Percentiles rank a stretch among this genome's conserved stretches.
Evolutionary conservation across 2,113 vertebrate species (phyloP).

Genomic region (Siniperca knerii): DNA sequence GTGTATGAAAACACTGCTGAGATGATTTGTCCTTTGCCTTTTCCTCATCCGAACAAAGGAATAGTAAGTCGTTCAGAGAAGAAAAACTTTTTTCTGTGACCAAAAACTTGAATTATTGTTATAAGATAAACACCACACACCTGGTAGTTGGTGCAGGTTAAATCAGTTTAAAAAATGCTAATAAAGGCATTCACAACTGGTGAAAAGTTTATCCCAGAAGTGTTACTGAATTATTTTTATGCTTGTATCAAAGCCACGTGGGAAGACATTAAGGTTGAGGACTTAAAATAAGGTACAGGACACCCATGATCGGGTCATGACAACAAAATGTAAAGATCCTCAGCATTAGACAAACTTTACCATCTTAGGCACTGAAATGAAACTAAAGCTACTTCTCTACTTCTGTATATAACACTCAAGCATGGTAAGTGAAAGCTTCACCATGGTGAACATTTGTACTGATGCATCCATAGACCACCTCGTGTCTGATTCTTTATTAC

Average conservation of each 20-base stretch:
- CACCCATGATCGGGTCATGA: background rate
- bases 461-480: constrained; percentile 70
- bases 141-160: background rate
- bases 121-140: background rate
- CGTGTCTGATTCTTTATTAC: constrained; percentile 5
- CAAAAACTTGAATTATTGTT: background rate
- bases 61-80: background rate
- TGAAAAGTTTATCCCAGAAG: background rate
- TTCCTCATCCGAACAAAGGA: background rate
- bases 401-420: constrained; percentile 19
- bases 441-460: constrained; percentile 62
- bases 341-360: background rate
- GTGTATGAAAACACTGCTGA: background rate
- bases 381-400: constrained; percentile 3
- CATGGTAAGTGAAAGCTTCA: constrained; percentile 70
- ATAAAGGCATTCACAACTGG: background rate
- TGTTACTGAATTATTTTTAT: background rate
- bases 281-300: background rate
- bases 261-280: background rate
- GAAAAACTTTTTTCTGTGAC: background rate
- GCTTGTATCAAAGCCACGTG: background rate
- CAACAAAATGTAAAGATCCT: background rate
- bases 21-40: background rate
- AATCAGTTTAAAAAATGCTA: background rate
- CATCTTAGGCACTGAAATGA: background rate